phyloP scores from a whole-genome alignment of 1,140 invertebrate species.

The Neoseiulus cucumeris region DNA sequence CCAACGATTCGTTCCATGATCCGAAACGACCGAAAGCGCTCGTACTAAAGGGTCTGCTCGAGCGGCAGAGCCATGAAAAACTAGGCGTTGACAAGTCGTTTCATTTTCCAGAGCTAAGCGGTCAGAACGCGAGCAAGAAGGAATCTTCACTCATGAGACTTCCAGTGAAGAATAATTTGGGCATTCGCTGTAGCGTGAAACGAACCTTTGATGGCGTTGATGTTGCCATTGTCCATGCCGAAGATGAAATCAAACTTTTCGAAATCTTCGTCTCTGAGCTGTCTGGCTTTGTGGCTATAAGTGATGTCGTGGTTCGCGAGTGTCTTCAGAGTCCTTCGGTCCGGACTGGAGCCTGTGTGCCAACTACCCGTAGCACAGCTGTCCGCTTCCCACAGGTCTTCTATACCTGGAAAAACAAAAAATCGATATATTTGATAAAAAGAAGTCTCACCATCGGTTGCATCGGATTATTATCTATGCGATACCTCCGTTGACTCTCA shows the following conservation, averaged over 20 bases:
- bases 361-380: conserved; percentile 65
- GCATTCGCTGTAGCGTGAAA: neutral
- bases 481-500: too few species aligned
- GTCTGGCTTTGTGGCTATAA: conserved; percentile 46
- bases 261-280: conserved; percentile 49
- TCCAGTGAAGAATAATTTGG: neutral
- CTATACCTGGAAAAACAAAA: conserved; percentile 13
- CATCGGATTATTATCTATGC: too few species aligned
- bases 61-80: too few species aligned
- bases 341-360: conserved; percentile 60
- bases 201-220: conserved; percentile 24
- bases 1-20: too few species aligned
- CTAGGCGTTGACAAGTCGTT: too few species aligned
- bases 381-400: conserved; percentile 51
- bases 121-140: neutral
- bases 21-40: too few species aligned
- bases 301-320: conserved; percentile 38
- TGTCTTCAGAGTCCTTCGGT: conserved; percentile 43
- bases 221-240: conserved; percentile 71
- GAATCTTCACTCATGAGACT: neutral
- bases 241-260: conserved; percentile 60
- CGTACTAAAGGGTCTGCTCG: too few species aligned
- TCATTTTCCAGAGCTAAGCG: too few species aligned
- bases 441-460: neutral
- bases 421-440: too few species aligned